These are phyloP conservation scores for Eptesicus fuscus DNA, from an alignment of 2,113 vertebrate genomes.

Conservation along the genomic window DNA sequence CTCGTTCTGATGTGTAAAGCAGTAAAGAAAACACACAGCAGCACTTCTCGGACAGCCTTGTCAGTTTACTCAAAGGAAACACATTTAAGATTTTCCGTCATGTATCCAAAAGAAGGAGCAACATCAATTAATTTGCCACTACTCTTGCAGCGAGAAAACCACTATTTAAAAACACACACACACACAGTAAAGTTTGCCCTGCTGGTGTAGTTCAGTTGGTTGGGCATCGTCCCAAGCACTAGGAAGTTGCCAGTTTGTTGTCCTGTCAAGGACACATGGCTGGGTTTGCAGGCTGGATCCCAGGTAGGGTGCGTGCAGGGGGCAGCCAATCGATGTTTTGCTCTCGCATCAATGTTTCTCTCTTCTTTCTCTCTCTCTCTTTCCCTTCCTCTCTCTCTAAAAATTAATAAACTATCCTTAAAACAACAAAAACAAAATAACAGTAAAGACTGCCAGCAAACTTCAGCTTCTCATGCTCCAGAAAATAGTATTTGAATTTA, in stretches of 20 bases:
- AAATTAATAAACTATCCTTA: not conserved
- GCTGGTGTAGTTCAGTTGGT: not conserved
- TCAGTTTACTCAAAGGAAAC: not conserved
- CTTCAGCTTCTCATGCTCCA: not conserved
- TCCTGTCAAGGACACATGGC: not conserved
- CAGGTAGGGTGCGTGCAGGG: not conserved
- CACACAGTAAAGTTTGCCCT: not conserved
- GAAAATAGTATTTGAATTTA: not conserved
- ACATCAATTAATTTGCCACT: constrained; percentile 1
- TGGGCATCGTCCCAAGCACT: too few species aligned
- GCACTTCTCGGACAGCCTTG: not conserved
- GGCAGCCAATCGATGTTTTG: not conserved
- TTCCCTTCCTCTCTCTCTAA: not conserved
- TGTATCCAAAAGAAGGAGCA: not conserved
- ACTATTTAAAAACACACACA: not conserved
- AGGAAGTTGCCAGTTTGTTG: not conserved
- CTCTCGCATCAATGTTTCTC: not conserved
- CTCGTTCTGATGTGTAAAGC: not conserved
- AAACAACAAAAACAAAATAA: not conserved
- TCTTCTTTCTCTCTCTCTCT: not conserved
- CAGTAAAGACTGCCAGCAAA: not conserved
- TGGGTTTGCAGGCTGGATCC: not conserved
- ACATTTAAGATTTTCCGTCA: not conserved
- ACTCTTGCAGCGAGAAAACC: not conserved
- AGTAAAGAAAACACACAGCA: not conserved